Evolutionary conservation across 2,888 invertebrate species (phyloP), one percentile per base, ranked within the genome.

Genomic region (Acanthosepion esculentum): DNA sequence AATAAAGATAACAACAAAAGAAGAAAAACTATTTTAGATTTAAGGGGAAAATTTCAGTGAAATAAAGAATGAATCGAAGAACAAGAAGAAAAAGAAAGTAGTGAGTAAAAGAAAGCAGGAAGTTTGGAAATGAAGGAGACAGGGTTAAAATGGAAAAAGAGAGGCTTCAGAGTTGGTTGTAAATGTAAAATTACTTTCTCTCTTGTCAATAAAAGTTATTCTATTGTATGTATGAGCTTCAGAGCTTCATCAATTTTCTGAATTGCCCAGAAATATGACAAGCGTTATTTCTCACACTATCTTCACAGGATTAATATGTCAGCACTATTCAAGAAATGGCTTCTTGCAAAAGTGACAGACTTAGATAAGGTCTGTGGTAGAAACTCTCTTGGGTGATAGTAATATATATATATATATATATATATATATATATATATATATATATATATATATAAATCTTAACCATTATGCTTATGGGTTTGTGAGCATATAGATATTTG

Each of bases 271-370:
- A 78, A 78, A 78, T n/a, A 78, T 78, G 78, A 78, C 78, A 78
- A 78, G 78, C 18, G n/a, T 78, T 78, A 78, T 78, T 78, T 78
- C 78, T 78, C 78, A 78, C 78, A 78, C 78, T 78, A 78, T 78
- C 78, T 78, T n/a, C 10, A 5, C 78, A 78, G n/a, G 78, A 78
- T 78, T 78, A 78, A 78, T 78, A 78, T 78, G 78, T 78, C 78
- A 78, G 78, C 78, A 78, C n/a, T 78, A 33, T 78, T 78, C 78
- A 78, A 78, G 78, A 78, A 78, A 78, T 78, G 78, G 78, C 78
- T 78, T 78, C 78, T 78, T 78, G 12, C 78, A 78, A 78, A 78
- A 78, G n/a, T 78, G 78, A 78, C 78, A 78, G 78, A 78, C n/a
- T 78, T n/a, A n/a, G 78, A 78, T 78, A 33, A n/a, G n/a, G 78